Conservation (phyloP, 2,113 vertebrate species). For the Thymallus thymallus region DNA sequence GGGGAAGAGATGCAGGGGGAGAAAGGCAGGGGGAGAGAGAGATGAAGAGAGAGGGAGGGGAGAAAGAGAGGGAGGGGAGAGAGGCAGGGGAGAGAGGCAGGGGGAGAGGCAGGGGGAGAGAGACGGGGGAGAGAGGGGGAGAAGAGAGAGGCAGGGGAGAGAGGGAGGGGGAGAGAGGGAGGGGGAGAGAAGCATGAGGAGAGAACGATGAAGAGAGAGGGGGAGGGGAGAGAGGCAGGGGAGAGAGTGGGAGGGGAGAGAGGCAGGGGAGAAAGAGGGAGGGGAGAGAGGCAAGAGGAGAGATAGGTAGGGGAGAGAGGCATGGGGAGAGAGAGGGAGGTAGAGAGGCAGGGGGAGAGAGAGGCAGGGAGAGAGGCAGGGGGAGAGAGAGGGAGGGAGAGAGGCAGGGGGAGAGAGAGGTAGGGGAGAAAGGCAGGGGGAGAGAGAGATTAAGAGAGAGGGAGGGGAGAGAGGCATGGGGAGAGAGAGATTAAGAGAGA, state of each 20-base stretch:
- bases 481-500: background rate
- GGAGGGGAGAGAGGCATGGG: constrained; percentile 30
- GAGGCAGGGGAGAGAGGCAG: background rate
- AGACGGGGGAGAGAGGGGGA: too few relatives aligned
- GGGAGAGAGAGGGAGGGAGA: constrained; percentile 59
- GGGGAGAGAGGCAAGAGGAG: background rate
- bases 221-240: too few relatives aligned
- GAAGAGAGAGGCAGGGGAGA: too few relatives aligned
- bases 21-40: too few relatives aligned
- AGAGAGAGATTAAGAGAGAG: background rate
- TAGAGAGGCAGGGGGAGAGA: constrained; percentile 21
- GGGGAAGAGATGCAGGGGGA: too few relatives aligned
- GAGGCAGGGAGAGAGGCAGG: constrained; percentile 7
- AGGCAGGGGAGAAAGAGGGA: background rate
- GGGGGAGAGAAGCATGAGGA: too few relatives aligned
- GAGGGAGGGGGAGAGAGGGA: too few relatives aligned
- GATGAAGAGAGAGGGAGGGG: too few relatives aligned
- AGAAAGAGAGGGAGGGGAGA: too few relatives aligned
- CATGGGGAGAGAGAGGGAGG: constrained; percentile 53
- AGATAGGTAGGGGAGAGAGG: background rate
- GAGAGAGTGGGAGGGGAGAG: too few relatives aligned
- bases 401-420: constrained; percentile 41
- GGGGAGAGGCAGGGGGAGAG: too few relatives aligned
- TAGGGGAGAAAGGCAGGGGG: constrained; percentile 29
- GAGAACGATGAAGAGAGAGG: too few relatives aligned